phyloP scores from a whole-genome alignment of 1,140 invertebrate genomes.

The Reticulitermes speratus region DNA sequence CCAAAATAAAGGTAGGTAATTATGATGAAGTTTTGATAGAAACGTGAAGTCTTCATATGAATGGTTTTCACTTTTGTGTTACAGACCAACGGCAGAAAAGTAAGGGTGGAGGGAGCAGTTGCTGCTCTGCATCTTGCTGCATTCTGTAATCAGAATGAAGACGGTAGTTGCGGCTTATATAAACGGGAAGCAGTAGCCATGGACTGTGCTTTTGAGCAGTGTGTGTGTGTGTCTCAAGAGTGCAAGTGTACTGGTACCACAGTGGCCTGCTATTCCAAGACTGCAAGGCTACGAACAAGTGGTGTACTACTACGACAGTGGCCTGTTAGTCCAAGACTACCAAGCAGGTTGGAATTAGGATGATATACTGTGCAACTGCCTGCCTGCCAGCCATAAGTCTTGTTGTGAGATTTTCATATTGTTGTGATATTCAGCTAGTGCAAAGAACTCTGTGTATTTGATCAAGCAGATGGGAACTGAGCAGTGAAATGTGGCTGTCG shows the following conservation, averaged over 20 bases:
- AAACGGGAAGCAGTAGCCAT: too few species aligned
- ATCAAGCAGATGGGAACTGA: not conserved
- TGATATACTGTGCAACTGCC: not conserved
- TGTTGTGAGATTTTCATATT: slow-evolving; percentile 32
- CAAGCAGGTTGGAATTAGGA: not conserved
- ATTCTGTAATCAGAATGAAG: slow-evolving; percentile 70
- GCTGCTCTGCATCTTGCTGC: slow-evolving; percentile 87
- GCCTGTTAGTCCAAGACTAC: not conserved
- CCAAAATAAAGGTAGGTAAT: too few species aligned
- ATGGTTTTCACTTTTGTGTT: slow-evolving; percentile 46
- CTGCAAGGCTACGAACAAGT: not conserved
- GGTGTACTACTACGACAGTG: not conserved
- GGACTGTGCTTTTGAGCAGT: too few species aligned
- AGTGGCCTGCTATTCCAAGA: not conserved
- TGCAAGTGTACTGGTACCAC: not conserved
- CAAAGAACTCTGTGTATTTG: not conserved
- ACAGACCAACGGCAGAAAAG: slow-evolving; percentile 92
- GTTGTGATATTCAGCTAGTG: slow-evolving; percentile 32
- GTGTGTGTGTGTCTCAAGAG: not conserved
- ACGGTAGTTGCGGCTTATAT: not conserved
- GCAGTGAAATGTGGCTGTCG: slow-evolving; percentile 8
- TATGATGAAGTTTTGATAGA: too few species aligned
- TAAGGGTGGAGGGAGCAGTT: slow-evolving; percentile 89
- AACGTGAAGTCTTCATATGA: too few species aligned
- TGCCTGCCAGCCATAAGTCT: slow-evolving; percentile 3